These are phyloP conservation scores for Apistogramma diplotaenia DNA, from an alignment of 2,113 vertebrate species.

Conservation along the genomic window DNA sequence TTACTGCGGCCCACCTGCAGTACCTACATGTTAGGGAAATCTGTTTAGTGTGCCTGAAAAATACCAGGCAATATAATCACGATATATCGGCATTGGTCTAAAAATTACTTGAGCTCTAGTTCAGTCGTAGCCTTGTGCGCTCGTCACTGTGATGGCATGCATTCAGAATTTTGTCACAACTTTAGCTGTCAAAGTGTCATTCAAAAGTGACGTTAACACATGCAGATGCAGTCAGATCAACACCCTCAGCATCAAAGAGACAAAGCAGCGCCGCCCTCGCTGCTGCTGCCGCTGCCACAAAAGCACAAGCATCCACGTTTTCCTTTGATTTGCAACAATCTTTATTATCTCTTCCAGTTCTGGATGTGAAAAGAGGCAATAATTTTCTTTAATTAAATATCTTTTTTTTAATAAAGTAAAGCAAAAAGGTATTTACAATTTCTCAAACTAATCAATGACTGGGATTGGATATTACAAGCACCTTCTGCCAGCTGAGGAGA, in stretches of 20 bases:
- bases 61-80: too few relatives aligned
- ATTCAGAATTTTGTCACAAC: too few relatives aligned
- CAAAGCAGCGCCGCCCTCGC: too few relatives aligned
- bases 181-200: too few relatives aligned
- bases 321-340: slow-evolving; percentile 70
- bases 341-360: slow-evolving; percentile 86
- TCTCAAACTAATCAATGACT: slow-evolving; percentile 84
- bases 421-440: slow-evolving; percentile 86
- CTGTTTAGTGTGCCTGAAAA: background rate
- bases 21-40: background rate
- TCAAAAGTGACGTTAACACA: too few relatives aligned
- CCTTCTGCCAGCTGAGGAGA: slow-evolving; percentile 79
- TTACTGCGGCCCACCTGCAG: too few relatives aligned
- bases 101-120: too few relatives aligned
- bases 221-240: background rate
- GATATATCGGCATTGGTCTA: too few relatives aligned
- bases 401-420: slow-evolving; percentile 86
- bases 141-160: too few relatives aligned
- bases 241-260: background rate
- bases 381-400: slow-evolving; percentile 89
- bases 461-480: slow-evolving; percentile 83
- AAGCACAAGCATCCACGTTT: background rate
- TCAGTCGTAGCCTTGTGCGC: too few relatives aligned
- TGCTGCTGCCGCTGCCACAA: background rate
- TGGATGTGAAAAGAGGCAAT: slow-evolving; percentile 87